Percentiles rank a stretch among this genome's conserved stretches.
Conservation (phyloP, 2,797 vertebrate genomes). For the Intellagama lesueurii region DNA sequence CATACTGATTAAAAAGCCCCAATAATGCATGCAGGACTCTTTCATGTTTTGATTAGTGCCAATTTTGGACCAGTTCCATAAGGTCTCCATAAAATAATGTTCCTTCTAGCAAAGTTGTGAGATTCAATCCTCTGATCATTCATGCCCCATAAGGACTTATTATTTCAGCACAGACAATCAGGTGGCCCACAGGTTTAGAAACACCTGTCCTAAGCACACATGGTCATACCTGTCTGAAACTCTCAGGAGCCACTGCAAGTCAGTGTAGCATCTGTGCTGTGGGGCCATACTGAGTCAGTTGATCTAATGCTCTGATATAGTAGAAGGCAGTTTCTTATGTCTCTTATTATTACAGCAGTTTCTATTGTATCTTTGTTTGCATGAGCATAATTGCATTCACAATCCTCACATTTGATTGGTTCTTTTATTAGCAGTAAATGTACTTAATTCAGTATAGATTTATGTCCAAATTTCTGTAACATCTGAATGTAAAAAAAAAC, state of each 20-base stretch:
- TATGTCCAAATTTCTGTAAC: constrained; percentile 62
- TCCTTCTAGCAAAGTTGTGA: neutral
- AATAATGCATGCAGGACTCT: neutral
- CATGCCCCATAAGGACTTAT: neutral
- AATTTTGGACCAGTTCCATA: neutral
- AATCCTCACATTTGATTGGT: neutral
- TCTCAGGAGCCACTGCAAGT: neutral
- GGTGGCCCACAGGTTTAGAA: neutral
- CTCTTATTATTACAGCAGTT: neutral
- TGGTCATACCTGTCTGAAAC: neutral
- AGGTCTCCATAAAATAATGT: neutral
- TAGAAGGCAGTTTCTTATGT: neutral
- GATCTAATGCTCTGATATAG: neutral
- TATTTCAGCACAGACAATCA: neutral
- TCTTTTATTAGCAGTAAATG: neutral
- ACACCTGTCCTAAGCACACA: neutral
- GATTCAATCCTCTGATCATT: neutral
- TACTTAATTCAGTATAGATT: constrained; percentile 4
- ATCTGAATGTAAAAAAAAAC: constrained; percentile 56
- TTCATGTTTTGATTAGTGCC: neutral
- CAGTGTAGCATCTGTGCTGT: neutral
- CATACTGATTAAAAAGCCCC: neutral
- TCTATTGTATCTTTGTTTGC: neutral
- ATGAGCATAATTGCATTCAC: neutral
- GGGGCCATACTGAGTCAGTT: neutral